Conservation (phyloP, 2,113 vertebrate species). For the Smithornis capensis region DNA sequence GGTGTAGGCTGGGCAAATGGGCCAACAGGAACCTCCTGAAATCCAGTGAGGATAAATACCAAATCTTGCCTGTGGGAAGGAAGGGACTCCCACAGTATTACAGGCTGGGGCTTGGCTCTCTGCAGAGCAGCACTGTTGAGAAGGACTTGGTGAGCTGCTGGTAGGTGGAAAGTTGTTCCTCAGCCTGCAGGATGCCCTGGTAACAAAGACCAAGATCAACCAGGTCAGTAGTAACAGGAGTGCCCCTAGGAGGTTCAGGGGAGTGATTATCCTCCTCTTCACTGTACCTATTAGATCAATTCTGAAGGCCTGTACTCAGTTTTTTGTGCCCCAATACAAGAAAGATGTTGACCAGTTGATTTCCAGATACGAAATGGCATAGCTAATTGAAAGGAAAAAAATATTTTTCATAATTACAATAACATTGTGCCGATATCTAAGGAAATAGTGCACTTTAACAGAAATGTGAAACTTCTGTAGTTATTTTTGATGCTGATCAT, state of each 20-base stretch:
- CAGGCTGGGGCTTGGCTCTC: not conserved
- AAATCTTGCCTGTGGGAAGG: not conserved
- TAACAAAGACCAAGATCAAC: not conserved
- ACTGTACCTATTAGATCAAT: not conserved
- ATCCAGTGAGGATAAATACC: not conserved
- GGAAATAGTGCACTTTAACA: not conserved
- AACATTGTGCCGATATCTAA: not conserved
- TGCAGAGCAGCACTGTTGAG: not conserved
- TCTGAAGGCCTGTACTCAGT: not conserved
- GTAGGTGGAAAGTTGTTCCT: not conserved
- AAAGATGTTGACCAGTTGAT: not conserved
- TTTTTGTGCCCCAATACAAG: not conserved
- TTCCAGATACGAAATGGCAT: not conserved
- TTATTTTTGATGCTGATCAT: not conserved
- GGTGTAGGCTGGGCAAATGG: not conserved
- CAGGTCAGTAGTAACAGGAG: not conserved
- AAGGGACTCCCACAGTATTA: not conserved
- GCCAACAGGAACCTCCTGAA: not conserved
- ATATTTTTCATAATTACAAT: not conserved
- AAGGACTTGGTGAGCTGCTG: not conserved
- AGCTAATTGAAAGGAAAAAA: not conserved
- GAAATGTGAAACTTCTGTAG: rapidly evolving
- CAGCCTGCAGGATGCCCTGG: not conserved
- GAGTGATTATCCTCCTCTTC: not conserved
- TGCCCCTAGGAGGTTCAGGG: rapidly evolving